These are phyloP conservation scores for Spodoptera exigua DNA, from an alignment of 2,888 invertebrate species.

Conservation along the genomic window DNA sequence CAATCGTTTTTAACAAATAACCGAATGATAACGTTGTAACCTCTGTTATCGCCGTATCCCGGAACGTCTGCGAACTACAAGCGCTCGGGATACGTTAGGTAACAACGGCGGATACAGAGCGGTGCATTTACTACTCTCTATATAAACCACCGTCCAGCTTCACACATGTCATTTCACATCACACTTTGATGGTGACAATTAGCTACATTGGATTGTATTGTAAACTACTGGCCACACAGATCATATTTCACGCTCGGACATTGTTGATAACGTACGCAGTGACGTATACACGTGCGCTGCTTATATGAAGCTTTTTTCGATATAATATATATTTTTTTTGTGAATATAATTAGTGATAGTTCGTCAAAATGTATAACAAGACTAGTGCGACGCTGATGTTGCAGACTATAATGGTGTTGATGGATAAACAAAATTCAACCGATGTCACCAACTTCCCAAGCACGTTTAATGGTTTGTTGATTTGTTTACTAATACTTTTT, in stretches of 20 bases:
- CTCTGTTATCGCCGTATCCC: constrained; percentile 85
- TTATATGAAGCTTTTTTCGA: constrained; percentile 15
- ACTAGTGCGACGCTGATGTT: constrained; percentile 87
- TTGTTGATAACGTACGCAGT: constrained; percentile 53
- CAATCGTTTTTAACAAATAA: constrained; percentile 86
- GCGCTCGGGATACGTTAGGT: constrained; percentile 77
- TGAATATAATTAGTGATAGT: constrained; percentile 40
- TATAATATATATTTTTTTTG: constrained; percentile 37
- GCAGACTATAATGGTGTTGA: constrained; percentile 86
- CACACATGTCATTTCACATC: constrained; percentile 70
- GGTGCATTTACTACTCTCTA: constrained; percentile 75
- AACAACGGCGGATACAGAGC: constrained; percentile 61
- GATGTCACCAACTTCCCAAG: constrained; percentile 79
- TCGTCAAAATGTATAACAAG: constrained; percentile 78
- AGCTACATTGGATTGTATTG: constrained; percentile 52
- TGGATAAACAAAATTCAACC: constrained; percentile 85
- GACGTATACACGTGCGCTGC: constrained; percentile 58
- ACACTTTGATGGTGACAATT: constrained; percentile 70
- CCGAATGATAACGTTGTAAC: constrained; percentile 83
- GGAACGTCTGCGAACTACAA: constrained; percentile 85
- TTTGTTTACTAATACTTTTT: constrained; percentile 34
- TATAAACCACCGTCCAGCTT: constrained; percentile 74
- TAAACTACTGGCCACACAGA: constrained; percentile 41
- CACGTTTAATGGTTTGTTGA: constrained; percentile 77
- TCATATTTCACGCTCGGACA: constrained; percentile 64